Evolutionary conservation across 2,888 invertebrate genomes (phyloP), one percentile per base, ranked within the genome.

Genomic region (Trissoscelio sp.): DNA sequence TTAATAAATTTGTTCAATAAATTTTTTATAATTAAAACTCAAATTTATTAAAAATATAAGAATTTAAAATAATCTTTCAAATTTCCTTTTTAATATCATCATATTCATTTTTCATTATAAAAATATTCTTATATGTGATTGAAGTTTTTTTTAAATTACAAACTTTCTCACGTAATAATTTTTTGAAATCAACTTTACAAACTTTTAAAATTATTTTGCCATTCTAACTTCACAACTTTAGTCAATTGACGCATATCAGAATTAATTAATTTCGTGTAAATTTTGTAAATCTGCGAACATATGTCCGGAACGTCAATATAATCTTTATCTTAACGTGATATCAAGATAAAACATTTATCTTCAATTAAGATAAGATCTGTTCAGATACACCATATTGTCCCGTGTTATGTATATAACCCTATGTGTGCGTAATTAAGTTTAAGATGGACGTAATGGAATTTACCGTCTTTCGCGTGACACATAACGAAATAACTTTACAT

Each of bases 281-380:
- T 7, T 16, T 39, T 7, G 7, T 12, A 67, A 53, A 67, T 67
- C 53, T 22, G 51, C 51, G 51, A 24, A 66, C 37, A 31, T 37
- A n/a, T n/a, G 39, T 66, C 22, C 11, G 16, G 53, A 24, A 67
- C 28, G 42, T 53, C 53, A 42, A 53, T 53, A 34, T 42, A 53
- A 39, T 28, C 16, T 42, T 67, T 53, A 67, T 53, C 66, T 39
- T 20, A 42, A 67, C 53, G 42, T 53, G 42, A 42, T 18, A 67
- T 53, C 28, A n/a, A 67, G 53, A 53, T 67, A 53, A 39, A 24
- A 12, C 53, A 28, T 67, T 64, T 67, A 67, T 53, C 42, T 67
- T 20, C 24, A 16, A 18, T 39, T 39, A 39, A 53, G 66, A 53
- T 53, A 39, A 9, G 53, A 67, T 53, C 66, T 39, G 12, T 18